Evolutionary conservation across 2,797 vertebrate genomes (phyloP), one percentile per base, ranked within the genome.

Genomic region (Dendrocincla fuliginosa): DNA sequence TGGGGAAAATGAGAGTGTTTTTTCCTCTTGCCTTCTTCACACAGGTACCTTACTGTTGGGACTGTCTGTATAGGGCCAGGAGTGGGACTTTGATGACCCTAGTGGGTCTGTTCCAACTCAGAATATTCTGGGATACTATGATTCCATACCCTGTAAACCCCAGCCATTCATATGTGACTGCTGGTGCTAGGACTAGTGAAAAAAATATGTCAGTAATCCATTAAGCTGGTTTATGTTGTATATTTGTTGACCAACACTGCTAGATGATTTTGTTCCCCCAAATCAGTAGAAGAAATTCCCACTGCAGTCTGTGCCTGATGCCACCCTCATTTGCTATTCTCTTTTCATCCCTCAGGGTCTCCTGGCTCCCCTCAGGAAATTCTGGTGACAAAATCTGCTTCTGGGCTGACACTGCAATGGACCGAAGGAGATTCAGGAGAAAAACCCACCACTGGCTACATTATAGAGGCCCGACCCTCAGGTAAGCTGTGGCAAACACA

Each of bases 391-490:
- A 99, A 99, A 95, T 98, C 98, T 8, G 89, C 98, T 70, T 98
- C 99, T 12, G 98, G 97, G 30, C 98, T 99, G 85, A 98, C 98
- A 0, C 96, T 99, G 53, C 98, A 98, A 44, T 99, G 99, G 99
- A 97, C 97, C 1, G 98, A 99, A 82, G 99, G 99, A 37, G 97
- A 98, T 1, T 69, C 92, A 0, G 99, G 99, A 52, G 95, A 95
- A 44, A 98, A 98, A 3, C 98, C 98, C 28, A 98, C 99, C 70
- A 98, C 97, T 0, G 99, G 99, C 81, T 99, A 99, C 27, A 97
- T 99, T 35, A 98, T 99, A 33, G 99, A 99, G 97, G 98, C 99
- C 56, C 98, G 99, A 52, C 98, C 99, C 44, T 99, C 99, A 98
- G 99, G 99, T 99, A 89, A 90, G 63, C 8, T 18, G 6, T 10